Percentiles rank a stretch among this genome's conserved stretches.
phyloP scores from a whole-genome alignment of 2,888 invertebrate species.

The Halictus ligatus region DNA sequence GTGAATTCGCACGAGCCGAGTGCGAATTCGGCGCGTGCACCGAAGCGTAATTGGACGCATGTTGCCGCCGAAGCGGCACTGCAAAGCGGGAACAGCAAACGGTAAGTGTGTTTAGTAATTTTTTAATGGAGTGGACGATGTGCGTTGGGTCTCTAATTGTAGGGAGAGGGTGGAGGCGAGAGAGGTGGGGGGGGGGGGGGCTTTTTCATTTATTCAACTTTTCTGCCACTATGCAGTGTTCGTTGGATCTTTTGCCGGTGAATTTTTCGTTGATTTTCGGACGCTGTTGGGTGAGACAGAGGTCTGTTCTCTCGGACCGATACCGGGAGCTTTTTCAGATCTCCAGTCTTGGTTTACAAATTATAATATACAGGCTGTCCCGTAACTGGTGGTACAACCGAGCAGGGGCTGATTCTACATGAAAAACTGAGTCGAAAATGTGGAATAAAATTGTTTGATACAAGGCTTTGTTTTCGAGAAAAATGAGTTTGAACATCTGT shows the following conservation, averaged over 20 bases:
- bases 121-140: neutral
- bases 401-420: no score
- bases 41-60: neutral
- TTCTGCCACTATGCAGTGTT: neutral
- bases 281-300: neutral
- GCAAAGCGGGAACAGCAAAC: neutral
- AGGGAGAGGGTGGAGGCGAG: neutral
- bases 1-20: neutral
- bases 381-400: no score
- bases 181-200: neutral
- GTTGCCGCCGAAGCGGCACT: neutral
- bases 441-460: no score
- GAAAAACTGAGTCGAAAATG: no score
- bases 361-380: no score
- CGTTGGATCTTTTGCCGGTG: neutral
- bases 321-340: neutral
- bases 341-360: neutral
- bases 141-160: neutral
- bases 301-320: neutral
- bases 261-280: neutral
- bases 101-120: slow-evolving; percentile 11
- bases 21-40: neutral
- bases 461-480: no score
- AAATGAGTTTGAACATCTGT: no score
- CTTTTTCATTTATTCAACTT: slow-evolving; percentile 10